Base-by-base conservation (phyloP, 2,888 invertebrate genomes). In the Temnothorax rugatulus region DNA sequence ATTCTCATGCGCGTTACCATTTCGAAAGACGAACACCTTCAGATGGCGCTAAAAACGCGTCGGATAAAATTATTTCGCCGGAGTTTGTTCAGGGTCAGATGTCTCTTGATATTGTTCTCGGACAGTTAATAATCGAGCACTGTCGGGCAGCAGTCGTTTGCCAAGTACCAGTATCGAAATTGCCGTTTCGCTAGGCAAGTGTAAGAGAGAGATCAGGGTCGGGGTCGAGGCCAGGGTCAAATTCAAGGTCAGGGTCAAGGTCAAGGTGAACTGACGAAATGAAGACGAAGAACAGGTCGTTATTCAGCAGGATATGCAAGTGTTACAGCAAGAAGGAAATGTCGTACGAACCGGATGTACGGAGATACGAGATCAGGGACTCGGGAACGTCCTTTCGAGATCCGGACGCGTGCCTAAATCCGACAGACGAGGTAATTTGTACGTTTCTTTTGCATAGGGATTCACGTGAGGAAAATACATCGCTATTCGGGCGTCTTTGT, bases 251-350 rank as follows among this genome's bases (percentile, higher is more conserved):
- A 44, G 41, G 41, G 38, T 63, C 47, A 54, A 47, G 82, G 83
- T 83, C 89, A 82, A 87, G 82, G 90, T 21, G 41, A 75, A n/a
- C 15, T 66, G 63, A 34, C 29, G 73, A 57, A n/a, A 94, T 94
- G 94, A 93, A 93, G 84, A 92, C 90, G 15, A 93, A 93, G 82
- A 92, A 92, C 83, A 90, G 86, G 57, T 93, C 93, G 38, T 71
- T 94, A 25, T 86, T 94, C 54, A 90, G 90, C 68, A 93, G 89
- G 82, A 87, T 94, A 50, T 94, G 92, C 91, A 94, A 92, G 89
- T 94, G 93, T 84, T 93, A 91, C 82, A 82, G 86, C 18, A 90
- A 91, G 44, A 90, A 91, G 59, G 83, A 84, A 66, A 86, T 64
- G 18, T 29, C 59, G 34, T 34, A 34, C 34, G 34, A 34, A 34